Percentiles rank a stretch among this genome's conserved stretches.
These are phyloP conservation scores for Sebastes vulpes DNA, from an alignment of 2,797 vertebrate species.

Conservation along the genomic window DNA sequence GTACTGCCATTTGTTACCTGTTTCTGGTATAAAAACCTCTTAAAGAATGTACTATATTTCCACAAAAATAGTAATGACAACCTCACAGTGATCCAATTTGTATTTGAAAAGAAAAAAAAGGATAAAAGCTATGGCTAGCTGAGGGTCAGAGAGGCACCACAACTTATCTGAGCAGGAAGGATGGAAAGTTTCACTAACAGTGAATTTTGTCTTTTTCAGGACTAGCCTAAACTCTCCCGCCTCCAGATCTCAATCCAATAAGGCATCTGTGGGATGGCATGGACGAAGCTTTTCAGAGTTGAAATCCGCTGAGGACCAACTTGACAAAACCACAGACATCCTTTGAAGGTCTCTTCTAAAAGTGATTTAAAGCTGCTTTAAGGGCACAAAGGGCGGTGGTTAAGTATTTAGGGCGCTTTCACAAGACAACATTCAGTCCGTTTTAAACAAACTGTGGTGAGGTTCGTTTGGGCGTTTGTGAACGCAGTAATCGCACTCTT, in stretches of 20 bases:
- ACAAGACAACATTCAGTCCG: too few relatives aligned
- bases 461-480: too few relatives aligned
- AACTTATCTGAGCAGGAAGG: background rate
- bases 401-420: background rate
- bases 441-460: too few relatives aligned
- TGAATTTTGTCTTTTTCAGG: background rate
- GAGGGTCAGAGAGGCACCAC: background rate
- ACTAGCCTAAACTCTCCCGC: background rate
- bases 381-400: background rate
- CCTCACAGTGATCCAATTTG: background rate
- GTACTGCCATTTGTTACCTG: background rate
- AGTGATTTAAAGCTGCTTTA: conserved; percentile 42
- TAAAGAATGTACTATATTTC: background rate
- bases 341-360: conserved; percentile 13
- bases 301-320: background rate
- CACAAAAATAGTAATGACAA: background rate
- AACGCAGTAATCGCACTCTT: too few relatives aligned
- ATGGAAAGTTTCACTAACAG: too few relatives aligned
- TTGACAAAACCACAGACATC: conserved; percentile 6
- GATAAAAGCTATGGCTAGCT: background rate
- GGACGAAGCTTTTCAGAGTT: conserved; percentile 1
- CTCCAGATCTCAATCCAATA: conserved; percentile 17
- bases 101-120: background rate
- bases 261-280: conserved; percentile 2
- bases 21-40: background rate